Base-by-base conservation (phyloP, 2,888 invertebrate genomes). In the Acronicta aceris region DNA sequence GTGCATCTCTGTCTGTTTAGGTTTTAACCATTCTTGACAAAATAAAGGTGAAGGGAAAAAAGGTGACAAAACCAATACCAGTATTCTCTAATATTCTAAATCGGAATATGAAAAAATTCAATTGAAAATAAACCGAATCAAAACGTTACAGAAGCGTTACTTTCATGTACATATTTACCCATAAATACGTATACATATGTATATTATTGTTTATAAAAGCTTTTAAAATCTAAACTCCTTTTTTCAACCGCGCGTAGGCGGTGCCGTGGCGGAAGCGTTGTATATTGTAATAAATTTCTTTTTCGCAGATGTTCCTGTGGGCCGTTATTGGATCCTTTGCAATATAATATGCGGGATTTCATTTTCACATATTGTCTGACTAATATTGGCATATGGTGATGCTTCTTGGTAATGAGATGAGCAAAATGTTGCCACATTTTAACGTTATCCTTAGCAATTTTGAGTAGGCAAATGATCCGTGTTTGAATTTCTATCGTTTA, bases 301-400 rank as follows among this genome's bases (percentile, higher is more conserved):
- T 75, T 78, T 75, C 87, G 82, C 92, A 92, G 90, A 90, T 92
- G 91, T 89, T 88, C 85, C 76, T 71, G 69, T 65, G 80, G 78
- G 82, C 84, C 81, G 84, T 90, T 92, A 92, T 92, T 90, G 91
- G 87, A 90, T 91, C 88, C 89, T 85, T 84, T 82, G 86, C 84
- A 84, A 86, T 89, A 90, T 90, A 86, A 89, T 90, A 87, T 89
- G 88, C 82, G 88, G 86, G 86, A 80, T 88, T 89, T 89, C 85
- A 87, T 90, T 89, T 85, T 87, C 87, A 86, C 87, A 89, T 88
- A 86, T 88, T 87, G 85, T 82, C 75, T 75, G 81, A 76, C 80
- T 82, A 84, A 81, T 80, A 75, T 73, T 79, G 71, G 76, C 63
- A 60, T 72, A 71, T 71, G 75, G 71, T 67, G 74, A 73, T 73